Conservation (phyloP, 1,140 invertebrate genomes). For the Dermatophagoides farinae region DNA sequence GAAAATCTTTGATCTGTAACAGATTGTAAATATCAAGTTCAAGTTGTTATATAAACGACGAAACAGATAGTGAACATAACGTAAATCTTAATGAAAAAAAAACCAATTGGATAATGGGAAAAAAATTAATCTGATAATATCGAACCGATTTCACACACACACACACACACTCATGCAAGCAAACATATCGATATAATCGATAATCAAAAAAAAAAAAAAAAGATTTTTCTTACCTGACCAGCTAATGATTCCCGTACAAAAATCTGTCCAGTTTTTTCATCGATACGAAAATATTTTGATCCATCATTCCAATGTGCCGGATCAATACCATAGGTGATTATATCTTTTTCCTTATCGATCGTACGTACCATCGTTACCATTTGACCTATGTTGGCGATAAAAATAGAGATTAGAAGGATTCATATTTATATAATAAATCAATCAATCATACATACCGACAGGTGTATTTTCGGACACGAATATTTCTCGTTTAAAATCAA, state of each 20-base stretch:
- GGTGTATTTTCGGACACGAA: not conserved
- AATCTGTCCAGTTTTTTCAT: constrained; percentile 42
- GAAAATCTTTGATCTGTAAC: too few species aligned
- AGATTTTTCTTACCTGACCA: constrained; percentile 23
- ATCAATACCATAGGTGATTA: constrained; percentile 36
- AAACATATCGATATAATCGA: not conserved
- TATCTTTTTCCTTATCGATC: constrained; percentile 37
- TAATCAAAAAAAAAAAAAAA: not conserved
- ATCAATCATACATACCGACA: not conserved
- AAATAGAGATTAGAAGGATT: not conserved
- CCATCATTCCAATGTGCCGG: constrained; percentile 20
- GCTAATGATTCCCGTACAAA: constrained; percentile 43
- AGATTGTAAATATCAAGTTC: not conserved
- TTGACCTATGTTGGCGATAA: not conserved
- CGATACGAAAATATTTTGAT: constrained; percentile 41
- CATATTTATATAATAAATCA: too few species aligned
- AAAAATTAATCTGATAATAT: too few species aligned
- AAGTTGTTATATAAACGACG: too few species aligned
- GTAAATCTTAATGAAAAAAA: too few species aligned
- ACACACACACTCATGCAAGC: too few species aligned
- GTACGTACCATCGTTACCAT: constrained; percentile 16
- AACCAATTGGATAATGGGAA: too few species aligned
- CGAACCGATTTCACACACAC: too few species aligned
- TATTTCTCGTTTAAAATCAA: not conserved
- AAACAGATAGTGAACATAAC: too few species aligned